These are phyloP conservation scores for Salvator merianae DNA, from an alignment of 2,113 vertebrate genomes.

Conservation along the genomic window DNA sequence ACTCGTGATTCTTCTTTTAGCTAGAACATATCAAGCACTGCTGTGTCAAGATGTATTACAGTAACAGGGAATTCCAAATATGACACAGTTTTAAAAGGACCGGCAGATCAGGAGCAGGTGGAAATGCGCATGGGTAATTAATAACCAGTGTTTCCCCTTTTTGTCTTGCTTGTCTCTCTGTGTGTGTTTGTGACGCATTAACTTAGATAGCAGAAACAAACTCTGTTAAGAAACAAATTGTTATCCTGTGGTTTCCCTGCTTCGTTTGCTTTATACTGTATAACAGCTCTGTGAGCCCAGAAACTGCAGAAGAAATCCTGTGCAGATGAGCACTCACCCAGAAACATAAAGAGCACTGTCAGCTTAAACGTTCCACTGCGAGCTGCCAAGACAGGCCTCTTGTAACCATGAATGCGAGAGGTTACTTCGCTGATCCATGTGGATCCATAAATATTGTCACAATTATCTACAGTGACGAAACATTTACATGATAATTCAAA, in stretches of 20 bases:
- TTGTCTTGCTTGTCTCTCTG: not conserved
- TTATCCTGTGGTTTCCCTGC: not conserved
- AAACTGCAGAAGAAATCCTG: slow-evolving; percentile 21
- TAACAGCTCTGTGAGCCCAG: not conserved
- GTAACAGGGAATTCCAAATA: not conserved
- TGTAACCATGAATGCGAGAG: slow-evolving; percentile 21
- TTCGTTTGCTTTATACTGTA: not conserved
- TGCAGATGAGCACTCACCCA: slow-evolving; percentile 13
- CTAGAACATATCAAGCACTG: not conserved
- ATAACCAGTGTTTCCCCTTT: not conserved
- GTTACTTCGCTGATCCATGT: slow-evolving; percentile 12
- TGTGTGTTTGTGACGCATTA: not conserved
- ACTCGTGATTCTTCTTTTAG: not conserved
- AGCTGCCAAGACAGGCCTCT: not conserved
- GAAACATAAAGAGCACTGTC: slow-evolving; percentile 17
- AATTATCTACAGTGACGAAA: slow-evolving; percentile 27
- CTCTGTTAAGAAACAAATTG: not conserved
- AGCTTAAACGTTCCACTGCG: not conserved
- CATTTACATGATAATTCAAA: slow-evolving; percentile 5
- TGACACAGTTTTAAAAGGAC: not conserved
- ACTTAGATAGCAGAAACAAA: too few species aligned
- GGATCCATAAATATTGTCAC: slow-evolving; percentile 33
- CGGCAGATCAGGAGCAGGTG: not conserved
- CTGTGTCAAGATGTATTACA: not conserved
- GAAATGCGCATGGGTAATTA: not conserved